Base-by-base conservation (phyloP, 2,113 vertebrate genomes). In the Poecile atricapillus region DNA sequence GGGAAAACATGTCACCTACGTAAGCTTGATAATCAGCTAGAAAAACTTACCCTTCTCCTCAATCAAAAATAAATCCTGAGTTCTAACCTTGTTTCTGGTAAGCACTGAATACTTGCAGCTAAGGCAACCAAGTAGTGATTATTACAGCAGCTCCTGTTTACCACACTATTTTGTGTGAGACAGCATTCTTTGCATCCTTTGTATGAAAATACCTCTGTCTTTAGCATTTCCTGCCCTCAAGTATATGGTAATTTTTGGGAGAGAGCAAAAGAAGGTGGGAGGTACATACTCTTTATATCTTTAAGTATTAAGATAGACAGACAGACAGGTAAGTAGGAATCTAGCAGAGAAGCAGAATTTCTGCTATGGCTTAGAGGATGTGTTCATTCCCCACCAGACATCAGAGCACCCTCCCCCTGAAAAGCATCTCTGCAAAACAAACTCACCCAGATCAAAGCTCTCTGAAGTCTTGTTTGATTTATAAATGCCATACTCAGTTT, bases 1-100 rank as follows among this genome's bases (percentile, higher is more conserved):
- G 5, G 10, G 21, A 17, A 78, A 60, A 69, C 1, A 1, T 11
- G 4, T 55, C 41, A 74, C 5, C 31, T 35, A n/a, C 3, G 2
- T 31, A 31, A 78, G 14, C 8, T 27, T 41, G 27, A 43, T 65
- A 58, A 44, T 41, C 55, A 53, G 7, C 13, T 30, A 56, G 30
- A 56, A 67, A 75, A 75, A n/a, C 6, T 4, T 68, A 10, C 75
- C 63, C 19, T 46, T 35, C 22, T 76, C 43, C 28, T n/a, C 52
- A 85, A 78, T 50, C 50, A 49, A 82, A 91, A 86, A 39, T 4
- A 76, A 53, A 59, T 53, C 23, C 11, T 7, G 24, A 50, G 5
- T 73, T 71, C 63, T 83, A 41, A 67, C 8, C 8, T 63, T 7
- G 16, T 44, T 86, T n/a, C 49, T 76, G 31, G 24, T 58, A 25